Evolutionary conservation across 2,797 vertebrate species (phyloP).

Genomic region (Mormyrus hasselquistii): DNA sequence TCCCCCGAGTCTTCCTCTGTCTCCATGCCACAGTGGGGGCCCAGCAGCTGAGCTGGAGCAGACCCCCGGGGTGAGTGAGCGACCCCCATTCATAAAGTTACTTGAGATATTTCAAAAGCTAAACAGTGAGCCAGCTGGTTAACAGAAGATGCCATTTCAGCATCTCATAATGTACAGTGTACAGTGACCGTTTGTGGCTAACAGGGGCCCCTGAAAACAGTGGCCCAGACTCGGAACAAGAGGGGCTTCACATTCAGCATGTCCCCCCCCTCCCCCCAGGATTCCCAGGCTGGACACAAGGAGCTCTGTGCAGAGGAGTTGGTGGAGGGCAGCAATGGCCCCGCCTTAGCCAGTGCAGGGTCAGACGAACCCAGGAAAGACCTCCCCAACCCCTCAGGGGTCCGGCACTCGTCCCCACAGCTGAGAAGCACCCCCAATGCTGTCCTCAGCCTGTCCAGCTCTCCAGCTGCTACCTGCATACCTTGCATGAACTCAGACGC

Average conservation of each 20-base stretch:
- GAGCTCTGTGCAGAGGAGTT: neutral
- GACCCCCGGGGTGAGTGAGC: neutral
- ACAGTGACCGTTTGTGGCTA: neutral
- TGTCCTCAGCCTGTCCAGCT: constrained; percentile 14
- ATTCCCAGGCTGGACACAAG: neutral
- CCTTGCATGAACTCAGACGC: neutral
- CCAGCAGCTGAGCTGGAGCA: constrained; percentile 44
- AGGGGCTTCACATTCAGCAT: neutral
- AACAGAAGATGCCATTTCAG: neutral
- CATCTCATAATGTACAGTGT: neutral
- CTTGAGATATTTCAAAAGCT: neutral
- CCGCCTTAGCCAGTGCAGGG: constrained; percentile 24
- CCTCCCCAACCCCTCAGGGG: constrained; percentile 53
- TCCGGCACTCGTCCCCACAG: neutral
- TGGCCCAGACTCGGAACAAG: neutral
- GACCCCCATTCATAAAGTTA: neutral
- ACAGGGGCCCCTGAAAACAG: neutral
- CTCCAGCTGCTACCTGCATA: constrained; percentile 60
- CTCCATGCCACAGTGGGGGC: constrained; percentile 68
- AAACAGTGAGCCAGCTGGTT: neutral
- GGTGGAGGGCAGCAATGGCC: no score
- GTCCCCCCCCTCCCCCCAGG: neutral
- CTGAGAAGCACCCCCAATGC: constrained; percentile 5
- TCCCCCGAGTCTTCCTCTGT: constrained; percentile 29
- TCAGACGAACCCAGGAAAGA: constrained; percentile 61